Evolutionary conservation across 2,113 vertebrate species (phyloP), one percentile per base, ranked within the genome.

Genomic region (Sinocyclocheilus grahami): DNA sequence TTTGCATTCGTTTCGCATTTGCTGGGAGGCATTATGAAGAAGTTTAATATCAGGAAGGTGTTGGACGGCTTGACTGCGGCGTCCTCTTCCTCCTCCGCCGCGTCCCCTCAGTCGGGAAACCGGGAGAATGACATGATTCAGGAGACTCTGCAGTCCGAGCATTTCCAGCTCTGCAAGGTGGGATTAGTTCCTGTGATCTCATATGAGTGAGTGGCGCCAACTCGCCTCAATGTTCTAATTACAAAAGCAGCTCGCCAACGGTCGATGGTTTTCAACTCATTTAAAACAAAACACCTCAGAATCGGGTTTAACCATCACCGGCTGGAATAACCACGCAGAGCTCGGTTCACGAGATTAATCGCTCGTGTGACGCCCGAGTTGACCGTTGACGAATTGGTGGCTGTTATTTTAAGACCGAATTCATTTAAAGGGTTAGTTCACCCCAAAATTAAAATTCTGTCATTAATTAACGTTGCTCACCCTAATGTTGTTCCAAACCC

Each of bases 141-240:
- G 90, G 98, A 99, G 95, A 97, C 94, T 39, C 96, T 99, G 90
- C 97, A 98, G 96, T 97, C 98, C 65, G 98, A 99, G 90, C 96
- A 98, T 95, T 99, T 99, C 60, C 98, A 99, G 96, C 97, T 99
- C 79, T 99, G 98, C 95, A 99, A 99, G 97, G 98, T 99, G 95
- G 84, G 91, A 88, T 86, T 72, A 14, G 65, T 62, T 77, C 27
- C 27, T 18, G 65, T 33, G 58, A 20, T 82, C 63, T 33, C 79
- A 46, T 71, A 7, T 1, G 22, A 10, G 74, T 53, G 48, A 18
- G 46, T 55, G 46, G 48, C 16, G 48, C 8, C 75, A 77, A 30
- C 48, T 30, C 75, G 48, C 48, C 24, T 53, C 24, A 5, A 51
- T 77, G 20, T 77, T 77, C 33, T 39, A 30, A 33, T 55, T 20